Base-by-base conservation (phyloP, 2,113 vertebrate species). In the Esox niger region DNA sequence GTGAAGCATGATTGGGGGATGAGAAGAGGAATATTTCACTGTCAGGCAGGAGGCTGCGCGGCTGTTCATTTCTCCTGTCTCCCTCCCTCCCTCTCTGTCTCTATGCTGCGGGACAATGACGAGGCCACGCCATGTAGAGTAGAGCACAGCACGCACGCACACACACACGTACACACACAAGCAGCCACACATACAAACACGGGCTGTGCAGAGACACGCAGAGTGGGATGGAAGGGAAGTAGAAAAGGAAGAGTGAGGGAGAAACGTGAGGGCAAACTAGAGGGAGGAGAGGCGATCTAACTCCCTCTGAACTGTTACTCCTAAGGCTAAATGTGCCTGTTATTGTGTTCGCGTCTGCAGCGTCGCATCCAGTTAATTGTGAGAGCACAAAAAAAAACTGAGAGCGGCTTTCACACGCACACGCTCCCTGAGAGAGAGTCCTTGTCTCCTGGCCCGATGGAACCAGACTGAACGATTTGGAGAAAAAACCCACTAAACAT, bases 11-110 rank as follows among this genome's bases (percentile, higher is more conserved):
- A 96, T 60, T 91, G 90, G 91, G 91, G 92, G 92, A 91, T 91
- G 93, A 93, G 88, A 88, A 88, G 91, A 88, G 88, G 93, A 95
- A 98, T 98, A 96, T 96, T 96, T 98, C 95, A 97, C 93, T 96
- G 96, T 96, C 96, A 98, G 83, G 83, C 82, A 82, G 84, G 78
- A 87, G 87, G 76, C 76, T 89, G 87, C 87, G 88, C 82, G 68
- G 84, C 92, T 91, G 95, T 97, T 94, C 93, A 93, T 97, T 96
- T 93, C 93, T 76, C 70, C 83, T 68, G 33, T 46, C 35, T 27
- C 62, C 29, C 62, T 46, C 29, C 32, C 29, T 60, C 20, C 20
- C 32, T 29, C 25, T 25, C 35, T 47, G 25, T 63, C 62, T 8
- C 26, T 15, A 35, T 63, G 90, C 88, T 91, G 91, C 91, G 90